Evolutionary conservation across 2,888 invertebrate species (phyloP).

Genomic region (Antheraea yamamai): DNA sequence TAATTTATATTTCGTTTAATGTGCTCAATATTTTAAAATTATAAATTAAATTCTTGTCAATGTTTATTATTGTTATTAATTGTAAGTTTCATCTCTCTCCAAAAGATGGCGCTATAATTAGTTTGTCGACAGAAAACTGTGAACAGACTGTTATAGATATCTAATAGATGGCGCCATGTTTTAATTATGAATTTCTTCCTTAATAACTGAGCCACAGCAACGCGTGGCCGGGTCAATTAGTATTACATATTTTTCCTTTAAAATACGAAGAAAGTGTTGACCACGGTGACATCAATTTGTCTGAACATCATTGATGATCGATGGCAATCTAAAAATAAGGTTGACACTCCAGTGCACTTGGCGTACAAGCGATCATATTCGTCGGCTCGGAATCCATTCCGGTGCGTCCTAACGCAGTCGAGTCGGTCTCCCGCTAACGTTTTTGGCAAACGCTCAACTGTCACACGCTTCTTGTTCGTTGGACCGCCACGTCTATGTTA

Average conservation of each 20-base stretch:
- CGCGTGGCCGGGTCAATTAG: no score
- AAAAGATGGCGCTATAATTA: no score
- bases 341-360: slow-evolving; percentile 8
- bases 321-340: neutral
- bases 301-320: neutral
- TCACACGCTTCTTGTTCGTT: slow-evolving; percentile 70
- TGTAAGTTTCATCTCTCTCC: no score
- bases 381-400: slow-evolving; percentile 16
- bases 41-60: no score
- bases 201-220: no score
- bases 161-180: no score
- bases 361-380: slow-evolving; percentile 15
- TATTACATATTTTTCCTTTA: neutral
- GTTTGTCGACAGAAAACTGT: no score
- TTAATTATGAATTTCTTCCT: no score
- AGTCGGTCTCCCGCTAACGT: slow-evolving; percentile 57
- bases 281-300: neutral
- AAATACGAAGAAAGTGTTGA: neutral
- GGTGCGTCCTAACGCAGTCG: slow-evolving; percentile 22
- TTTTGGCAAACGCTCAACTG: slow-evolving; percentile 77
- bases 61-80: no score
- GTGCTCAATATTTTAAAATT: no score
- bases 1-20: no score
- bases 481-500: slow-evolving; percentile 26
- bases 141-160: no score